phyloP scores from a whole-genome alignment of 1,140 invertebrate genomes.

The Brachionus rubens region DNA sequence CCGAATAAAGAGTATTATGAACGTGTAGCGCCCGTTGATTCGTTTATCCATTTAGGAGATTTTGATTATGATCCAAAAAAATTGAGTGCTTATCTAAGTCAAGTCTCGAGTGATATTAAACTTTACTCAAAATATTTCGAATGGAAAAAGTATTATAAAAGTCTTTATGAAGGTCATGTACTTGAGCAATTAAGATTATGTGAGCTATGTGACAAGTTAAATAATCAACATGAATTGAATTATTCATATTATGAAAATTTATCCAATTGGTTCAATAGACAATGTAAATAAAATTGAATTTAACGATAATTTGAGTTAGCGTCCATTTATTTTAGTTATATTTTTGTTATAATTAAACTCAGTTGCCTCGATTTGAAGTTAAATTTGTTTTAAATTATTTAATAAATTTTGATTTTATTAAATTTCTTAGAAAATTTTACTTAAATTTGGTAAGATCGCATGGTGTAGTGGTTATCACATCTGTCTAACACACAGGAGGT shows the following conservation, averaged over 20 bases:
- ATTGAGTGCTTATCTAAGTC: neutral
- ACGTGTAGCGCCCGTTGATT: constrained; percentile 65
- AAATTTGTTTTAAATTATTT: too few species aligned
- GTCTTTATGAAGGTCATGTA: neutral
- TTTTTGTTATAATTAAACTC: too few species aligned
- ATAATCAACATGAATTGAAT: neutral
- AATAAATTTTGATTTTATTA: too few species aligned
- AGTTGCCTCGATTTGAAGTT: too few species aligned
- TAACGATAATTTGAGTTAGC: too few species aligned
- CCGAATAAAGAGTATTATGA: constrained; percentile 53
- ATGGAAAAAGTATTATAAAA: constrained; percentile 39
- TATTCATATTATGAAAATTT: constrained; percentile 17
- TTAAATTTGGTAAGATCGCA: too few species aligned
- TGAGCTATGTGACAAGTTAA: constrained; percentile 17
- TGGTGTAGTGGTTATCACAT: too few species aligned
- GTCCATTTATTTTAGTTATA: too few species aligned
- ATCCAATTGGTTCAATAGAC: constrained; percentile 1
- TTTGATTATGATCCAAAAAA: constrained; percentile 63
- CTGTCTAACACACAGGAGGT: too few species aligned
- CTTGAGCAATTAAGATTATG: constrained; percentile 13
- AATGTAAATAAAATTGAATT: neutral
- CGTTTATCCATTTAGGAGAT: constrained; percentile 88
- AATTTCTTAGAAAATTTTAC: too few species aligned
- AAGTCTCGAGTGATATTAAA: neutral
- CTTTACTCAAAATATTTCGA: constrained; percentile 14